Evolutionary conservation across 2,888 invertebrate species (phyloP), one percentile per base, ranked within the genome.

Genomic region (Nineta flava): DNA sequence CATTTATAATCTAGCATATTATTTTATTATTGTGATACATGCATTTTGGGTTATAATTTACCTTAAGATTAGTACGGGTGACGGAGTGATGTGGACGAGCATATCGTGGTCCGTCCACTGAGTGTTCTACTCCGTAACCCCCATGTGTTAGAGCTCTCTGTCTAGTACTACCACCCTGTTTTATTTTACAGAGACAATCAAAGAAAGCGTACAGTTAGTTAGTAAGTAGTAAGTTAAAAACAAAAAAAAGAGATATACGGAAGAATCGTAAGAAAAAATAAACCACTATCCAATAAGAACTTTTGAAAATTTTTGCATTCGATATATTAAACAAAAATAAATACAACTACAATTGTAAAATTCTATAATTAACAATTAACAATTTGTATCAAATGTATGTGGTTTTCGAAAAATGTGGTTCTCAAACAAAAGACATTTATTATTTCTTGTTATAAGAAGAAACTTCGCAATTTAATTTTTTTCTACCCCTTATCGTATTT

Each of bases 21-120:
- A n/a, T 6, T 26, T 26, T 7, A 26, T 26, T 26, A 26, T 26
- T 26, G 26, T 26, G 26, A 7, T 26, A 26, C 26, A 26, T 26
- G 26, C 26, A 26, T 2, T 26, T 26, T 26, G 38, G 38, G n/a
- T 38, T 38, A 38, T 13, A 26, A 48, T 21, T 49, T 49, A 49
- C 49, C 49, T 49, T 49, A 34, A 26, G 21, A 45, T 31, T 34
- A 34, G 26, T 34, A 26, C 44, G 49, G 21, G 44, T 34, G 49
- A 41, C 35, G 21, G 49, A 49, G 45, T 41, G 45, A 45, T 49
- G 49, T 19, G 49, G 35, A 21, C 66, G 65, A 62, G 64, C 67
- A 67, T 68, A 67, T 66, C 66, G 66, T 61, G 66, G 64, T 58
- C 67, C 68, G 62, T 68, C 68, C 66, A 67, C 62, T 60, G 67